Conservation (phyloP, 2,888 invertebrate species). For the Noctua janthina region DNA sequence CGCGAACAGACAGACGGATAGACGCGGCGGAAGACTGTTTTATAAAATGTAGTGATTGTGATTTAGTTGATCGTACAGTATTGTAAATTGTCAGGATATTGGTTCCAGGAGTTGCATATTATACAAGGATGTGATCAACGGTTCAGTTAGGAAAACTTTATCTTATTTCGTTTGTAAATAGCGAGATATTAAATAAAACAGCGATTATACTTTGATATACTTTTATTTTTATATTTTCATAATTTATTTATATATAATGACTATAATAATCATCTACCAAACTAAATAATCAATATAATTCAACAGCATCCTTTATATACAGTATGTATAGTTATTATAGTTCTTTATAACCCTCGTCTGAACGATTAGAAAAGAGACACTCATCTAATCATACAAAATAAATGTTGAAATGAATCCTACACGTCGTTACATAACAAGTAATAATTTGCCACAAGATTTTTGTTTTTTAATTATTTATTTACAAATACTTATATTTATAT, state of each 20-base stretch:
- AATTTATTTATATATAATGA: slow-evolving; percentile 89
- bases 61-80: too few species aligned
- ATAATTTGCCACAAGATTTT: slow-evolving; percentile 88
- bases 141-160: too few species aligned
- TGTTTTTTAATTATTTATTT: slow-evolving; percentile 86
- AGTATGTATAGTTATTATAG: slow-evolving; percentile 88
- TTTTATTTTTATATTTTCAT: slow-evolving; percentile 82
- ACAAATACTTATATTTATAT: slow-evolving; percentile 87
- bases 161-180: background rate
- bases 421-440: slow-evolving; percentile 85
- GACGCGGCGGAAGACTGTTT: too few species aligned
- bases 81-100: too few species aligned
- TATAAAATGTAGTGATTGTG: too few species aligned
- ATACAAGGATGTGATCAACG: too few species aligned
- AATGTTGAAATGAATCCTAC: slow-evolving; percentile 82
- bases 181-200: slow-evolving; percentile 31
- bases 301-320: slow-evolving; percentile 90
- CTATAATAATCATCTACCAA: slow-evolving; percentile 89
- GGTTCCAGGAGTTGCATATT: too few species aligned
- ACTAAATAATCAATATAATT: slow-evolving; percentile 89
- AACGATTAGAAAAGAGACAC: slow-evolving; percentile 80
- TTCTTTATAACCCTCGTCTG: slow-evolving; percentile 76
- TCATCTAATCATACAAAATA: slow-evolving; percentile 83
- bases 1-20: too few species aligned
- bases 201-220: slow-evolving; percentile 84